Percentiles rank a stretch among this genome's conserved stretches.
Evolutionary conservation across 2,113 vertebrate genomes (phyloP).

Genomic region (Antennarius striatus): DNA sequence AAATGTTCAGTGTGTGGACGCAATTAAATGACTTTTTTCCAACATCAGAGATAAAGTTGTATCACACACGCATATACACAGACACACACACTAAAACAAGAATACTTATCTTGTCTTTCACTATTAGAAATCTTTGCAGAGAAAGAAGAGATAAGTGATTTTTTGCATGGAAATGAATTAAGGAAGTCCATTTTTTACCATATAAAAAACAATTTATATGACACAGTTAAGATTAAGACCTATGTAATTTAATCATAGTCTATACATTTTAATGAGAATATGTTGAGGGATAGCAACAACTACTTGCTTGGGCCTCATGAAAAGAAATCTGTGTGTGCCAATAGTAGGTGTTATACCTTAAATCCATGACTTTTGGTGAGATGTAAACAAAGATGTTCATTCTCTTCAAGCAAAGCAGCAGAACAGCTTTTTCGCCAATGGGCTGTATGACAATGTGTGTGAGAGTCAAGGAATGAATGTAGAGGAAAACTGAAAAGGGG

Average conservation of each 20-base stretch:
- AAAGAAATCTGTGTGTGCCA: slow-evolving; percentile 10
- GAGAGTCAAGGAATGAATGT: slow-evolving; percentile 1
- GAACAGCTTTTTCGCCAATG: slow-evolving; percentile 9
- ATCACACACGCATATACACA: not conserved
- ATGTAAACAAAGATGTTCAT: slow-evolving; percentile 55
- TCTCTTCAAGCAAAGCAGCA: slow-evolving; percentile 16
- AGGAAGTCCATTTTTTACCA: slow-evolving; percentile 12
- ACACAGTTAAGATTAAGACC: not conserved
- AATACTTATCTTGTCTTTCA: slow-evolving; percentile 34
- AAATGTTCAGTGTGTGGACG: slow-evolving; percentile 20
- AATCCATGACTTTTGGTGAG: slow-evolving; percentile 28
- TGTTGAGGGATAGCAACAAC: not conserved
- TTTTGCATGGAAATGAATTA: slow-evolving; percentile 19
- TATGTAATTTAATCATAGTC: slow-evolving; percentile 1
- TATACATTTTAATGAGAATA: slow-evolving; percentile 3
- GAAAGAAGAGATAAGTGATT: too few species aligned
- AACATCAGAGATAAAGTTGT: slow-evolving; percentile 34
- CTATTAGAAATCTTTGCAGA: slow-evolving; percentile 32
- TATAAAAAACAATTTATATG: slow-evolving; percentile 10
- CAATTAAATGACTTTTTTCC: slow-evolving; percentile 28
- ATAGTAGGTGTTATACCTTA: slow-evolving; percentile 37
- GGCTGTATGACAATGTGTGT: slow-evolving; percentile 27
- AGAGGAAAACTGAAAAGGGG: slow-evolving; percentile 3
- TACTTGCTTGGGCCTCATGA: slow-evolving; percentile 7
- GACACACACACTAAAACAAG: not conserved